Evolutionary conservation across 2,888 invertebrate species (phyloP), one percentile per base, ranked within the genome.

Genomic region (Conchocele bisecta): DNA sequence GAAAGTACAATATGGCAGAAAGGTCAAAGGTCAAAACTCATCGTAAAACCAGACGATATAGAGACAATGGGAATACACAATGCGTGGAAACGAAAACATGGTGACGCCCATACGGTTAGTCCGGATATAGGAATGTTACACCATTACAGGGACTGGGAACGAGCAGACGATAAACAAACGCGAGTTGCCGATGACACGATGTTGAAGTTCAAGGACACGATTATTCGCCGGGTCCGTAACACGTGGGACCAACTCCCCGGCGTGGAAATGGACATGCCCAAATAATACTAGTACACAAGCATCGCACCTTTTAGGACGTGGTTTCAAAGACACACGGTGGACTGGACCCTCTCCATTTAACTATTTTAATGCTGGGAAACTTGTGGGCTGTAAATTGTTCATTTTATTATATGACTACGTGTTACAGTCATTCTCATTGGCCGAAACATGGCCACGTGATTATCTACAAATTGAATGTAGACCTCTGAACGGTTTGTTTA

Each of bases 71-170:
- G 85, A 17, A 83, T 87, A 22, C 87, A 87, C 46, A 75, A 78
- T 35, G 69, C 84, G 6, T 80, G 79, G 74, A 39, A 31, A 6
- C 46, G 58, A 17, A 46, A 75, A 1, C 24, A 61, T 0, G 67
- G 65, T 0, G n/a, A n/a, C n/a, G n/a, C n/a, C n/a, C 39, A 56
- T 11, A 57, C 61, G 13, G 71, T 83, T 0, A 41, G 61, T 0
- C 50, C 57, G 6, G 37, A 44, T 7, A 58, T 67, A 5, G 86
- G 74, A 1, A 46, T 83, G 15, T 67, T 86, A 35, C 84, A 86
- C 42, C 88, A 88, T 51, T 88, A 86, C 66, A 68, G 88, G 33
- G 68, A 69, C 60, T 85, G 83, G 83, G 71, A 76, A 44, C 70
- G 73, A 24, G 76, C 80, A 0, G 41, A 44, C 4, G 81, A 81